phyloP scores from a whole-genome alignment of 1,140 invertebrate genomes.

The Notospermus geniculatus region DNA sequence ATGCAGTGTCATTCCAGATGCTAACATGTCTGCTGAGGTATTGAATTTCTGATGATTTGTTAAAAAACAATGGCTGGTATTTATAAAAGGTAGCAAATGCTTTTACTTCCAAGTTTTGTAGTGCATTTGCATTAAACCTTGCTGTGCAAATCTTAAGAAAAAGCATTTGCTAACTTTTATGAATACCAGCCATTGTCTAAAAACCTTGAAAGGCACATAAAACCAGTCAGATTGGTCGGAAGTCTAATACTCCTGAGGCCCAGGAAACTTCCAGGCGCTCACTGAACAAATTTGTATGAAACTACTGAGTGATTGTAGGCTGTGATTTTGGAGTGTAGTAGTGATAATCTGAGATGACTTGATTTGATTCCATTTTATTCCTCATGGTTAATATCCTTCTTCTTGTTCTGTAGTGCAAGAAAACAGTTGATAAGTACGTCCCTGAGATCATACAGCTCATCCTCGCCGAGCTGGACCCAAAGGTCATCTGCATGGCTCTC shows the following conservation, averaged over 20 bases:
- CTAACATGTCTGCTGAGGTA: slow-evolving; percentile 59
- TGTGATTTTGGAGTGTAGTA: slow-evolving; percentile 11
- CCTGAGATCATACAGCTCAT: slow-evolving; percentile 83
- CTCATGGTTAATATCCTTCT: background rate
- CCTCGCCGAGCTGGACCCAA: slow-evolving; percentile 72
- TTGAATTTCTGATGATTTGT: slow-evolving; percentile 13
- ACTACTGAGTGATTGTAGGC: too few relatives aligned
- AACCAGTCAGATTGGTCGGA: too few relatives aligned
- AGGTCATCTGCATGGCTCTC: slow-evolving; percentile 77
- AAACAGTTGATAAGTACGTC: slow-evolving; percentile 80
- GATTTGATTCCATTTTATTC: background rate
- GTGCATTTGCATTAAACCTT: too few relatives aligned
- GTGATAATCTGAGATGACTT: slow-evolving; percentile 20
- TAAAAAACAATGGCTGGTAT: background rate
- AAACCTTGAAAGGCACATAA: too few relatives aligned
- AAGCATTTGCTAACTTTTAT: too few relatives aligned
- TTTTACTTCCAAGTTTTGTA: background rate
- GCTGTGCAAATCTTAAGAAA: too few relatives aligned
- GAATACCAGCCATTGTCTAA: too few relatives aligned
- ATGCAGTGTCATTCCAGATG: background rate
- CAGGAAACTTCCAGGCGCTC: too few relatives aligned
- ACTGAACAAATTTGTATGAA: too few relatives aligned
- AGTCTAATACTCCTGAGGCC: too few relatives aligned
- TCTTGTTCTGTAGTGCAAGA: slow-evolving; percentile 69
- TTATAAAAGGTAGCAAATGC: slow-evolving; percentile 3